Evolutionary conservation across 1,140 invertebrate genomes (phyloP), one percentile per base, ranked within the genome.

Genomic region (Danaus melanippus): DNA sequence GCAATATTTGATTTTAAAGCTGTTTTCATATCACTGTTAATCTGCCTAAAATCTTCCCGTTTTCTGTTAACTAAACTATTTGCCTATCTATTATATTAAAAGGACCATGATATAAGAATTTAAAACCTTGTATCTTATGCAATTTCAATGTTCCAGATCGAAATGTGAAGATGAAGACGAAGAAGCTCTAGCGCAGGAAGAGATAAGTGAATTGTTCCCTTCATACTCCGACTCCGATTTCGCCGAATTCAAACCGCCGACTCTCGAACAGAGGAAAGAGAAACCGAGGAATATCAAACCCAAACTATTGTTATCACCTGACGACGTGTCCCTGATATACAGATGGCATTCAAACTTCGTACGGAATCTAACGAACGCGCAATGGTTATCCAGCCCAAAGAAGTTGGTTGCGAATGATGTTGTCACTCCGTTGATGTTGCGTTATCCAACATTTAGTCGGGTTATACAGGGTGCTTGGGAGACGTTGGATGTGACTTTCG

Each of bases 131-230:
- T 32, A 32, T 32, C 21, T 5, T 0, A 32, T 32, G 21, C 21
- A 32, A 32, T 32, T 32, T 32, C 21, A 32, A 45, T 53, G 10
- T 77, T 76, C 53, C 50, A 89, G 89, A 74, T 90, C 88, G 0
- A 88, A 90, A 68, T 90, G 89, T 49, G 88, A 90, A 59, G 87
- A 88, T 32, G 84, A 91, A 71, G 90, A 92, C 7, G 95, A 97
- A 60, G 95, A 97, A 45, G 91, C 94, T 60, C 89, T 91, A 56
- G 90, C 92, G 0, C 84, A 91, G 44, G 72, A 89, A 17, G 94
- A 96, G 69, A 90, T 97, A 9, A 83, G 87, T 50, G 79, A 91
- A 70, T 87, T 93, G 58, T 98, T 98, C 68, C 96, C 96, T 0
- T 91, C 91, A 0, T 93, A 91, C 71, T 86, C 91, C 3, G 90